Base-by-base conservation (phyloP, 2,888 invertebrate genomes). In the Tipula vernalis region DNA sequence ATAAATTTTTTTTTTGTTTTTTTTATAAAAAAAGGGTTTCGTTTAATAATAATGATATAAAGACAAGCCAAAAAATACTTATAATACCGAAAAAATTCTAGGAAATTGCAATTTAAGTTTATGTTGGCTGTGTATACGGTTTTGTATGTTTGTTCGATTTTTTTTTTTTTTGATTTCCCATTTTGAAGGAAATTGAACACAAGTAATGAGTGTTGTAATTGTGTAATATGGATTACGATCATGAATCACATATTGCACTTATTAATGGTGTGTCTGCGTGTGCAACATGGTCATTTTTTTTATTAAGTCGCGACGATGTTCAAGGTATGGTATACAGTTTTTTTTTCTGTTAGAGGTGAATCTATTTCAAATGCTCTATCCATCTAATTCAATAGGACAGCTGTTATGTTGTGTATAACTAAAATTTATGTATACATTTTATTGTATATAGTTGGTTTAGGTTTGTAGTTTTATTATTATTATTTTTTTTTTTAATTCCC, bases 21-120 rank as follows among this genome's bases (percentile, higher is more conserved):
- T 15, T 51, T 18, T 71, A 12, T 28, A 28, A 71, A 71, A 71
- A 71, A 71, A 71, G 71, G 71, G 71, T 71, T 71, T 71, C 71
- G 71, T 71, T 71, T 71, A 71, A 71, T 71, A 71, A 71, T 71
- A 71, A 71, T 71, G 71, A 71, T 71, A 71, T 71, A 71, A 71
- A 71, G 71, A 71, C 71, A 71, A 71, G 71, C 71, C 28, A 71
- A 71, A 71, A 71, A 71, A 71, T 71, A 71, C 71, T 71, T 71
- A 71, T 71, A 71, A 71, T 18, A 71, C 71, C 71, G 71, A 71
- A 71, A 71, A 71, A 71, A 71, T 71, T 71, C 71, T 71, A 71
- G 71, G 71, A 71, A 71, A 71, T 71, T 71, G 71, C 71, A 71
- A 71, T 71, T 71, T 71, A 71, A 71, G 71, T 71, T 71, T 71